Conservation (phyloP, 2,888 invertebrate species). For the Auanema freiburgensis region DNA sequence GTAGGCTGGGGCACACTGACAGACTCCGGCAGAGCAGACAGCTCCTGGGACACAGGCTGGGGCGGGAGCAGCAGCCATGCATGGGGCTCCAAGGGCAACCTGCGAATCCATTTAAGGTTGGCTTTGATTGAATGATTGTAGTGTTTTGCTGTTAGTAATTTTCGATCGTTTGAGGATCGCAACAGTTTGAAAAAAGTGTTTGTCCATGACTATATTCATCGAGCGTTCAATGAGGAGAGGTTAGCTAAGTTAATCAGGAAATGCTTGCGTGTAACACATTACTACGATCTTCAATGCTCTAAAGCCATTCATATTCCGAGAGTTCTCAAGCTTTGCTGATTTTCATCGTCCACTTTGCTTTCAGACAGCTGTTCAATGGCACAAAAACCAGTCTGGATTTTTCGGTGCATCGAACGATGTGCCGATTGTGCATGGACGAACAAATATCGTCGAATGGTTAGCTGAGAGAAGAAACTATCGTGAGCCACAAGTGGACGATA, state of each 20-base stretch:
- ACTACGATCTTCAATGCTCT: no score
- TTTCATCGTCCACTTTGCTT: no score
- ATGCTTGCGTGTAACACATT: no score
- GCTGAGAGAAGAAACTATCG: no score
- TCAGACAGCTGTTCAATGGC: no score
- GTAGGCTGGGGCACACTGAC: constrained; percentile 46
- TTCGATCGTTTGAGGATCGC: background rate
- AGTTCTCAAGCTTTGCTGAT: no score
- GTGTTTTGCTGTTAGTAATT: background rate
- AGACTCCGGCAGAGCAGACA: constrained; percentile 49
- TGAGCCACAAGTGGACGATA: no score
- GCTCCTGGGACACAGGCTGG: constrained; percentile 45
- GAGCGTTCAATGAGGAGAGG: background rate
- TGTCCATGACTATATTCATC: background rate
- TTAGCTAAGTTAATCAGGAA: background rate
- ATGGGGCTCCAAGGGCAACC: constrained; percentile 20
- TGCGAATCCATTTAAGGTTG: background rate
- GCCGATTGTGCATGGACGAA: no score
- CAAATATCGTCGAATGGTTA: no score
- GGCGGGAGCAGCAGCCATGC: constrained; percentile 35
- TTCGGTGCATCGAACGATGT: no score
- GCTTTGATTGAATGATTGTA: background rate
- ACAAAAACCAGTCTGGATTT: no score
- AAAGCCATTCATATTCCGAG: no score
- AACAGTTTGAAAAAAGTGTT: background rate